phyloP scores from a whole-genome alignment of 2,113 vertebrate genomes.

The Halcyon senegalensis region DNA sequence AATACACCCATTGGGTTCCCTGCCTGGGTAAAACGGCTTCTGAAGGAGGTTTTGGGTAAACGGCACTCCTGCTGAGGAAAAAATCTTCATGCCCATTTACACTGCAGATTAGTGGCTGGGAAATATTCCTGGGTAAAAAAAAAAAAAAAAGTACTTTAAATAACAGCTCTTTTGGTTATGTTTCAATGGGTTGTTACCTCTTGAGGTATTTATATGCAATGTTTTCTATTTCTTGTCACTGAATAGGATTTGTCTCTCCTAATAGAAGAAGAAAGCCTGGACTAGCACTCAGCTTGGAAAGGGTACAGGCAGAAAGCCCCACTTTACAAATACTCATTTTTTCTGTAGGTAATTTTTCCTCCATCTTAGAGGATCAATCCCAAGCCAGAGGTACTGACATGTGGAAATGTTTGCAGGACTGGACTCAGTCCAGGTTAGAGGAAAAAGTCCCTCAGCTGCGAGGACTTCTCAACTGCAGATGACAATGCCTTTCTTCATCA shows the following conservation, averaged over 20 bases:
- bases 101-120: background rate
- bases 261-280: background rate
- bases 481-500: background rate
- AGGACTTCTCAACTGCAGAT: background rate
- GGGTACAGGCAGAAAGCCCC: background rate
- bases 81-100: background rate
- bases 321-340: background rate
- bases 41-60: background rate
- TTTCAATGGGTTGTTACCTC: background rate
- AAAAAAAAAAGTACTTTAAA: background rate
- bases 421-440: background rate
- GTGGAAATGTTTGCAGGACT: background rate
- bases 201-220: background rate
- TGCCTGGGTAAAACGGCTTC: background rate
- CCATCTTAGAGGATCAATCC: background rate
- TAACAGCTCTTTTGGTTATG: background rate
- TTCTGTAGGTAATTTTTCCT: background rate
- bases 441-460: background rate
- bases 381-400: rapidly evolving
- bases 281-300: background rate
- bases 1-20: background rate
- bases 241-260: background rate
- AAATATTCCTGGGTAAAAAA: background rate
- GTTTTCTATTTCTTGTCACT: background rate
- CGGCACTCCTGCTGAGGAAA: background rate